These are phyloP conservation scores for Netelia virgata DNA, from an alignment of 2,888 invertebrate species.

Conservation along the genomic window DNA sequence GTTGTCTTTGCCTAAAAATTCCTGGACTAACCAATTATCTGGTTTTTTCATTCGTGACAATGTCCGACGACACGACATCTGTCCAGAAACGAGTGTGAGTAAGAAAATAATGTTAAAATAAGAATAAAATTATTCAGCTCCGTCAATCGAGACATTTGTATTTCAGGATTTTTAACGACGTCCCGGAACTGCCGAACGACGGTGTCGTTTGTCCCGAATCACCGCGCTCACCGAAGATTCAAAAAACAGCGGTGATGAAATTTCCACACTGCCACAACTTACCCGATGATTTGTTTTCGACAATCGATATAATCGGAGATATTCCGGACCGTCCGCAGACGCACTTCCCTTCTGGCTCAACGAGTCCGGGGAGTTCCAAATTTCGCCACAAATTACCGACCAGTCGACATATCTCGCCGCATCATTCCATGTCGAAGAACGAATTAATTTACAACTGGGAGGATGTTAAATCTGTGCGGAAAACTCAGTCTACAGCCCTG, in stretches of 20 bases:
- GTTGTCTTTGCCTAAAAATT: not conserved
- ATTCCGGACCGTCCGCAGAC: constrained; percentile 15
- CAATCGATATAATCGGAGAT: not conserved
- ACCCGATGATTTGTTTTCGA: not conserved
- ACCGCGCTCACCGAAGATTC: constrained; percentile 59
- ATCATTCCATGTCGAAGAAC: constrained; percentile 61
- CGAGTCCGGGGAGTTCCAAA: constrained; percentile 59
- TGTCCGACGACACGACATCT: constrained; percentile 46
- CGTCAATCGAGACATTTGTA: constrained; percentile 1
- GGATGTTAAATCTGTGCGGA: constrained; percentile 60
- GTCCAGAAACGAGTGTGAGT: constrained; percentile 62
- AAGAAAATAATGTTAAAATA: not conserved
- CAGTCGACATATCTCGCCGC: constrained; percentile 66
- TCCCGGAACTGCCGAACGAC: constrained; percentile 9
- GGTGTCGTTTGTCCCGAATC: constrained; percentile 62
- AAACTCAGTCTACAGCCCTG: constrained; percentile 70
- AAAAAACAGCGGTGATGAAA: constrained; percentile 58
- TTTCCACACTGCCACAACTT: not conserved
- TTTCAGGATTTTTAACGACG: constrained; percentile 61
- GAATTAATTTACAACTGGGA: constrained; percentile 55
- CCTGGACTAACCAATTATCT: constrained; percentile 29
- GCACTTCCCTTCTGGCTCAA: constrained; percentile 56
- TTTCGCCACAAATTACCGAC: constrained; percentile 68
- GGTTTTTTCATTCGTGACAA: constrained; percentile 25
- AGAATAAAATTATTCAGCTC: not conserved